A percentile compares a stretch with the other conserved stretches of the same genome.
Evolutionary conservation across 2,113 vertebrate genomes (phyloP).

Genomic region (Nothocercus nigrocapillus): DNA sequence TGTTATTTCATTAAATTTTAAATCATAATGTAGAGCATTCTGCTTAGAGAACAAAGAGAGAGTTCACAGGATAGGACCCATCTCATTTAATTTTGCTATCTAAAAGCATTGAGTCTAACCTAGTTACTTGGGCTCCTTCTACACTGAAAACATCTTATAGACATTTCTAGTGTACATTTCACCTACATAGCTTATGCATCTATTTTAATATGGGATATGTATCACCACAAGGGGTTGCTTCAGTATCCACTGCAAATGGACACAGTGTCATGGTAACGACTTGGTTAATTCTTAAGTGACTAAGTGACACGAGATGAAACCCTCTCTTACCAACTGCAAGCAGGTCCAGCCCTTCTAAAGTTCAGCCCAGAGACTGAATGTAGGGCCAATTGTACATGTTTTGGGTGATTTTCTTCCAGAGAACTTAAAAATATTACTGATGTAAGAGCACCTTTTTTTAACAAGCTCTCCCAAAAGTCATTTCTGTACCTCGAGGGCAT

Average conservation of each 20-base stretch:
- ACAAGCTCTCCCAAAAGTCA: background rate
- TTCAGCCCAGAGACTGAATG: background rate
- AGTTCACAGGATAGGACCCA: background rate
- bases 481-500: background rate
- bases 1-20: background rate
- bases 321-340: background rate
- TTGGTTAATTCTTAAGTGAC: background rate
- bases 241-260: background rate
- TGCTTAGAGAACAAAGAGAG: background rate
- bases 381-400: background rate
- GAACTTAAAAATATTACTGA: background rate
- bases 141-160: background rate
- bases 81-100: background rate
- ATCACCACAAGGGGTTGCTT: background rate
- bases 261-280: background rate
- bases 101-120: background rate
- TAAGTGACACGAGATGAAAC: background rate
- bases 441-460: fast-evolving
- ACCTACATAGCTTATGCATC: constrained; percentile 4
- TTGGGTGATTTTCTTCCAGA: background rate
- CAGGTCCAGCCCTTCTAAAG: background rate
- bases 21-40: background rate
- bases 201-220: background rate
- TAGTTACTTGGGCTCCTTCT: constrained; percentile 4
- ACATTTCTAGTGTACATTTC: background rate